Conservation (phyloP, 2,113 vertebrate species). For the Ammodramus savannarum region DNA sequence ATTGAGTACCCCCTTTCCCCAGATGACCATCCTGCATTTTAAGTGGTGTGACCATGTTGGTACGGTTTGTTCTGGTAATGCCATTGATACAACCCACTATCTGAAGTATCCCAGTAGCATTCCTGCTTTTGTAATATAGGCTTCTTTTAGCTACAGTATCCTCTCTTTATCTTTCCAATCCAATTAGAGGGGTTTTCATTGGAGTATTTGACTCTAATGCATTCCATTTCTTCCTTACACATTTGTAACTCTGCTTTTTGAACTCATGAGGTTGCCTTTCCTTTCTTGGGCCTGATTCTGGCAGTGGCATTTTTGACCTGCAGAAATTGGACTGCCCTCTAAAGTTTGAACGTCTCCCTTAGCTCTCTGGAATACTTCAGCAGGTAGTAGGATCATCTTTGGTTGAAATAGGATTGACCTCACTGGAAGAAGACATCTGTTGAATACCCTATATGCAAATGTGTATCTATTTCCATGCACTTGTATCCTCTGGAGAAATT, state of each 20-base stretch:
- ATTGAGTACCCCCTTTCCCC: not conserved
- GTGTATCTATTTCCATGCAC: not conserved
- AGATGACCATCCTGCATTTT: not conserved
- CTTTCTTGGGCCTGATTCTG: not conserved
- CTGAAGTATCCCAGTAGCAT: not conserved
- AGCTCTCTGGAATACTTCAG: not conserved
- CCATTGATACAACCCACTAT: not conserved
- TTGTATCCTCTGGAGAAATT: not conserved
- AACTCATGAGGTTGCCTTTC: not conserved
- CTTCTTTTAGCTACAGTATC: not conserved
- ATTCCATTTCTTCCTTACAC: not conserved
- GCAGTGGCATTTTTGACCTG: not conserved
- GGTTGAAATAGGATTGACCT: not conserved
- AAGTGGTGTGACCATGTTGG: not conserved
- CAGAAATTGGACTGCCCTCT: not conserved
- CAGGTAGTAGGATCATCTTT: not conserved
- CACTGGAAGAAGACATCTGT: not conserved
- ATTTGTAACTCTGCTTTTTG: not conserved
- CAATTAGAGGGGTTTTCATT: not conserved
- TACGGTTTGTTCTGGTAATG: not conserved
- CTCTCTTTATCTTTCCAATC: conserved; percentile 25
- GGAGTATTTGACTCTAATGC: not conserved
- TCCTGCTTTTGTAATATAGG: not conserved
- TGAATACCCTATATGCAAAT: not conserved
- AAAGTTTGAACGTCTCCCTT: not conserved